Evolutionary conservation across 2,113 vertebrate species (phyloP).

Genomic region (Vulpes lagopus): DNA sequence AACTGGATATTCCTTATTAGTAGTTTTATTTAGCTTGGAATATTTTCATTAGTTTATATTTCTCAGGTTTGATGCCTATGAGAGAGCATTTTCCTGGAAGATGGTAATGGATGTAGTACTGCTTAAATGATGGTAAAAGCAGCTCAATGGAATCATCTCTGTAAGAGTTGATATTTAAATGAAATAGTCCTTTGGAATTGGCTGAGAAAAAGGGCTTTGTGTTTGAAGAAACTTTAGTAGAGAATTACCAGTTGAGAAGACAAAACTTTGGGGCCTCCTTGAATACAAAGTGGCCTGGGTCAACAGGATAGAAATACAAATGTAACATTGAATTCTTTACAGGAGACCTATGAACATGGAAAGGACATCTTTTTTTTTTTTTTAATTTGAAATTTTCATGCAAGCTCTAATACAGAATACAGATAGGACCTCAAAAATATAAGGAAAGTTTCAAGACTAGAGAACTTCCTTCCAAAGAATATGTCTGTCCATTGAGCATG

Average conservation of each 20-base stretch:
- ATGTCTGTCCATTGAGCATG: not conserved
- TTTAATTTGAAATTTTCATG: not conserved
- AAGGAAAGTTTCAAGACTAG: not conserved
- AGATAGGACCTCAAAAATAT: not conserved
- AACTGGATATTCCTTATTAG: not conserved
- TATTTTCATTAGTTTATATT: constrained; percentile 49
- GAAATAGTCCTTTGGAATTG: not conserved
- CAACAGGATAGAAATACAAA: not conserved
- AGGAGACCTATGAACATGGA: not conserved
- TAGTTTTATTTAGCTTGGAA: not conserved
- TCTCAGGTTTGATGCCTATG: not conserved
- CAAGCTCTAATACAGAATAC: not conserved
- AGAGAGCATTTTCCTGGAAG: constrained; percentile 51
- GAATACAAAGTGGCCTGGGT: constrained; percentile 12
- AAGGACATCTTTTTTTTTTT: not conserved
- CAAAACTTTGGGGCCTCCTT: not conserved
- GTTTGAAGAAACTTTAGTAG: constrained; percentile 22
- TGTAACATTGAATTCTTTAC: not conserved
- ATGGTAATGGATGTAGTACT: not conserved
- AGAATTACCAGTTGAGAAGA: not conserved
- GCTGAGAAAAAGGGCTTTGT: not conserved
- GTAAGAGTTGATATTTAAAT: constrained; percentile 9
- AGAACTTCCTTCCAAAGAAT: not conserved
- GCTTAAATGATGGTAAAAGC: constrained; percentile 42
- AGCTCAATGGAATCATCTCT: not conserved